Percentiles rank a stretch among this genome's conserved stretches.
Conservation (phyloP, 2,888 invertebrate genomes). For the Drosophila tripunctata region DNA sequence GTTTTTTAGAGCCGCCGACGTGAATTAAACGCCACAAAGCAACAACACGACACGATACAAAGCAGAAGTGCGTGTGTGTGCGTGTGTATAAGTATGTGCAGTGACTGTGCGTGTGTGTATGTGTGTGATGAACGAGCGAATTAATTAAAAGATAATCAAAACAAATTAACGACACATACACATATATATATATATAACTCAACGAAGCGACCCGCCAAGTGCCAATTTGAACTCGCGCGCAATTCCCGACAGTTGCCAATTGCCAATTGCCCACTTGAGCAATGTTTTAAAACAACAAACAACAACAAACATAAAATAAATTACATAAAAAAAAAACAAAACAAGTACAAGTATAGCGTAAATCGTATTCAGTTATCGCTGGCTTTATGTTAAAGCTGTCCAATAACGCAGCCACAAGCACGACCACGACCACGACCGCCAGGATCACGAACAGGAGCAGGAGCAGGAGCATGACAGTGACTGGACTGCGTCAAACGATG, state of each 20-base stretch:
- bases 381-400: slow-evolving; percentile 84
- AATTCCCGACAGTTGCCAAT: background rate
- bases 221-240: slow-evolving; percentile 48
- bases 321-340: slow-evolving; percentile 4
- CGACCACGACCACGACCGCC: slow-evolving; percentile 26
- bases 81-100: slow-evolving; percentile 17
- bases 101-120: slow-evolving; percentile 31
- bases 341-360: background rate
- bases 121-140: slow-evolving; percentile 76
- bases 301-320: slow-evolving; percentile 22
- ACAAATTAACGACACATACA: slow-evolving; percentile 78
- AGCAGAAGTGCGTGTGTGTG: slow-evolving; percentile 42
- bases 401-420: slow-evolving; percentile 40
- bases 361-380: slow-evolving; percentile 5
- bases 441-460: slow-evolving; percentile 31
- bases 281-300: slow-evolving; percentile 45
- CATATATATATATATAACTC: no score
- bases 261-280: slow-evolving; percentile 29
- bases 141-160: slow-evolving; percentile 80
- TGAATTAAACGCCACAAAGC: slow-evolving; percentile 31
- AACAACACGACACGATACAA: slow-evolving; percentile 8
- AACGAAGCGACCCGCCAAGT: slow-evolving; percentile 42
- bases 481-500: slow-evolving; percentile 87
- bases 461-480: slow-evolving; percentile 85
- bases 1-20: slow-evolving; percentile 44